Evolutionary conservation across 2,113 vertebrate species (phyloP).

Genomic region (Cricetomys ansorgei): DNA sequence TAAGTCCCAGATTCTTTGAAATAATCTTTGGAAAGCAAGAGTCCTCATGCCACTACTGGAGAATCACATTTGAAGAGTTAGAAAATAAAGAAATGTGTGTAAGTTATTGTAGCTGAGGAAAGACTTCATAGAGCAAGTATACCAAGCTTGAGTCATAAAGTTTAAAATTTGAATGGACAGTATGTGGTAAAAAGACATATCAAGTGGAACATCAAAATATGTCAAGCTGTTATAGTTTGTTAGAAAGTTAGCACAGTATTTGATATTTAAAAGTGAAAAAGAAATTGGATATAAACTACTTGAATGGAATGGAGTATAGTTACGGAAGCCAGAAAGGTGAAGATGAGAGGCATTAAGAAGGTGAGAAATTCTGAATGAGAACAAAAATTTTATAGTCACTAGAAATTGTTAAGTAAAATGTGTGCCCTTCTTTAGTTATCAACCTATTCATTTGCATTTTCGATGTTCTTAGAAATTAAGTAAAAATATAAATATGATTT

Average conservation of each 20-base stretch:
- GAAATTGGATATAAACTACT: not conserved
- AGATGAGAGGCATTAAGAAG: not conserved
- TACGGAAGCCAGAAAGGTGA: not conserved
- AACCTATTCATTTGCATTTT: conserved; percentile 65
- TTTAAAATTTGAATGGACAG: not conserved
- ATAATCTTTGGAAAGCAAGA: not conserved
- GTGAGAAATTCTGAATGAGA: conserved; percentile 43
- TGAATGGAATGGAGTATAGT: not conserved
- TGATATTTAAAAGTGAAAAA: not conserved
- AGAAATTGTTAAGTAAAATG: conserved; percentile 58
- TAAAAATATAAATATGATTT: conserved; percentile 78
- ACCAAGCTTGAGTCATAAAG: not conserved
- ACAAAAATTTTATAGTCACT: conserved; percentile 57
- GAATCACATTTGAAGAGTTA: not conserved
- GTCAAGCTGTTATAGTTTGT: not conserved
- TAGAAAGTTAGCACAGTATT: not conserved
- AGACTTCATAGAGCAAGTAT: not conserved
- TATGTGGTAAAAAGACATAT: not conserved
- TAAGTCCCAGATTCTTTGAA: not conserved
- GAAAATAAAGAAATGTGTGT: not conserved
- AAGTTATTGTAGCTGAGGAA: not conserved
- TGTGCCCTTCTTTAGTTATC: conserved; percentile 60
- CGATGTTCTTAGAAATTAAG: conserved; percentile 77
- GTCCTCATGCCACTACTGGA: not conserved
- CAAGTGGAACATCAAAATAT: not conserved